phyloP scores from a whole-genome alignment of 1,140 invertebrate species.

The Yoshiicerus persimilis region DNA sequence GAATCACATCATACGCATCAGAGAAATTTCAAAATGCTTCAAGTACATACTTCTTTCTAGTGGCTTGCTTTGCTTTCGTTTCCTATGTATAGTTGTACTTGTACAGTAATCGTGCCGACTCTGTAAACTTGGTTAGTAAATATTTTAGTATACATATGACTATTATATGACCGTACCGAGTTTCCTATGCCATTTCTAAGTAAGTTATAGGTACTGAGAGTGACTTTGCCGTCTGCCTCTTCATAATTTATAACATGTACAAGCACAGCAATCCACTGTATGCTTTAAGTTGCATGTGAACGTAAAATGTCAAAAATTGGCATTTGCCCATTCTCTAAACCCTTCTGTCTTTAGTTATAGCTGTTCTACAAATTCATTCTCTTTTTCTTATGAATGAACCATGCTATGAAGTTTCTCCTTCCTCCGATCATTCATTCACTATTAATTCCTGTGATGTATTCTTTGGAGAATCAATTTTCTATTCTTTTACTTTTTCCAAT shows the following conservation, averaged over 20 bases:
- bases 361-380: background rate
- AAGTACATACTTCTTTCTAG: too few relatives aligned
- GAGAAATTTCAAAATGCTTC: background rate
- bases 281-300: background rate
- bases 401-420: slow-evolving; percentile 5
- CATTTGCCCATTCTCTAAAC: background rate
- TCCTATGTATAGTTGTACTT: background rate
- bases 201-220: background rate
- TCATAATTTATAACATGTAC: background rate
- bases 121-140: background rate
- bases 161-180: background rate
- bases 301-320: slow-evolving; percentile 5
- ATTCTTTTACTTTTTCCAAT: background rate
- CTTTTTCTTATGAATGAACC: background rate
- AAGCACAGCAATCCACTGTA: background rate
- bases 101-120: background rate
- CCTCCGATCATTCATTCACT: background rate
- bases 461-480: background rate
- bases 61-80: too few relatives aligned
- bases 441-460: background rate
- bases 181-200: background rate
- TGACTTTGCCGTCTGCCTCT: too few relatives aligned
- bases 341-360: background rate
- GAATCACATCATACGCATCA: slow-evolving; percentile 8
- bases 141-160: background rate